These are phyloP conservation scores for Lagothrix lagotricha DNA, from an alignment of 2,797 vertebrate species.

Conservation along the genomic window DNA sequence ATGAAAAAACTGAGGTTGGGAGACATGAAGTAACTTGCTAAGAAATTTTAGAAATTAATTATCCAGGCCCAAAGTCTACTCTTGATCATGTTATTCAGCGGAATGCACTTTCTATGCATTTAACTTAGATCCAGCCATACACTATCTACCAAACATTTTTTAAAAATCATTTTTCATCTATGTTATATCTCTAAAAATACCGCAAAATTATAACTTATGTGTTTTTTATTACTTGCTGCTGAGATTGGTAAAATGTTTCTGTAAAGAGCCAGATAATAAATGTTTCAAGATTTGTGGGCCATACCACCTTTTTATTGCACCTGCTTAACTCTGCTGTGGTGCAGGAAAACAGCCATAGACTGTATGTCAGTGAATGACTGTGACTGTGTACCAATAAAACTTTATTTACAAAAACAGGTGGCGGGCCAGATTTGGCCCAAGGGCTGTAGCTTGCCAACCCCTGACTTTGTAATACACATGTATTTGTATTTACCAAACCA, in stretches of 20 bases:
- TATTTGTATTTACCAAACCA: background rate
- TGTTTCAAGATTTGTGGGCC: background rate
- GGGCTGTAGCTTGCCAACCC: background rate
- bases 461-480: background rate
- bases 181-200: background rate
- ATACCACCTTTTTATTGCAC: background rate
- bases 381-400: slow-evolving; percentile 40
- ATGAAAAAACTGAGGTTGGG: background rate
- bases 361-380: background rate
- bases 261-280: background rate
- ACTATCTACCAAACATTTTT: background rate
- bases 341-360: background rate
- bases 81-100: background rate
- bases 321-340: background rate
- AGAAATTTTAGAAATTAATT: background rate
- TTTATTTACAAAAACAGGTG: slow-evolving; percentile 52
- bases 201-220: background rate
- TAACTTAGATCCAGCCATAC: background rate
- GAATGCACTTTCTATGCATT: background rate
- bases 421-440: background rate
- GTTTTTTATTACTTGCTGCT: slow-evolving; percentile 5
- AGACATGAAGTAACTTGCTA: background rate
- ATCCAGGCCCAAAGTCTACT: background rate
- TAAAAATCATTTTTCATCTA: background rate
- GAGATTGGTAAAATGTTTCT: background rate